These are phyloP conservation scores for Tachystola acroxantha DNA, from an alignment of 2,888 invertebrate species.

Conservation along the genomic window DNA sequence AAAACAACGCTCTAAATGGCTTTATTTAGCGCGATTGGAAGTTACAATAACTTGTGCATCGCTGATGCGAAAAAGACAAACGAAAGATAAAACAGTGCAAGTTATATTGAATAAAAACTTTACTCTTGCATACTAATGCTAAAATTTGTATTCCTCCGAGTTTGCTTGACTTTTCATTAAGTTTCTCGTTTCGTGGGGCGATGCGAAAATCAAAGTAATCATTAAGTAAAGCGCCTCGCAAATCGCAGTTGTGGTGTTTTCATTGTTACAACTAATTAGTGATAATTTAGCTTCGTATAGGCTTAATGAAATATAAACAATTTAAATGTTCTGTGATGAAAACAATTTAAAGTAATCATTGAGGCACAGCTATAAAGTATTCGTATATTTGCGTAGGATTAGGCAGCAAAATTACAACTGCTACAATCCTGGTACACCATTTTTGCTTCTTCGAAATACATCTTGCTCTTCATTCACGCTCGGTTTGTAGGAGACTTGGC, in stretches of 20 bases:
- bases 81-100: conserved; percentile 66
- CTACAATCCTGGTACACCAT: no score
- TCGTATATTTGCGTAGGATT: no score
- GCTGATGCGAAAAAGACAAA: conserved; percentile 61
- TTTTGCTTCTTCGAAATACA: no score
- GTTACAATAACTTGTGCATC: conserved; percentile 51
- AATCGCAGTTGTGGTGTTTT: conserved; percentile 44
- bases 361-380: no score
- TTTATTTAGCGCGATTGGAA: conserved; percentile 39
- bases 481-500: no score
- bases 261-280: conserved; percentile 41
- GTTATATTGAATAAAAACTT: conserved; percentile 75
- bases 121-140: conserved; percentile 74
- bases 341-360: no score
- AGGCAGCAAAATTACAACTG: no score
- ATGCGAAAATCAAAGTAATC: conserved; percentile 72
- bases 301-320: conserved; percentile 14
- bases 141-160: conserved; percentile 72
- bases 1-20: conserved; percentile 14
- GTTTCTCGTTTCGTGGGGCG: conserved; percentile 59
- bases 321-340: conserved; percentile 6
- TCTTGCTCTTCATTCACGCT: no score
- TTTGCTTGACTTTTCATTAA: conserved; percentile 75
- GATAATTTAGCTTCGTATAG: conserved; percentile 29
- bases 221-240: conserved; percentile 58